A percentile compares a stretch with the other conserved stretches of the same genome.
phyloP scores from a whole-genome alignment of 1,140 invertebrate species.

The Anastrepha obliqua region DNA sequence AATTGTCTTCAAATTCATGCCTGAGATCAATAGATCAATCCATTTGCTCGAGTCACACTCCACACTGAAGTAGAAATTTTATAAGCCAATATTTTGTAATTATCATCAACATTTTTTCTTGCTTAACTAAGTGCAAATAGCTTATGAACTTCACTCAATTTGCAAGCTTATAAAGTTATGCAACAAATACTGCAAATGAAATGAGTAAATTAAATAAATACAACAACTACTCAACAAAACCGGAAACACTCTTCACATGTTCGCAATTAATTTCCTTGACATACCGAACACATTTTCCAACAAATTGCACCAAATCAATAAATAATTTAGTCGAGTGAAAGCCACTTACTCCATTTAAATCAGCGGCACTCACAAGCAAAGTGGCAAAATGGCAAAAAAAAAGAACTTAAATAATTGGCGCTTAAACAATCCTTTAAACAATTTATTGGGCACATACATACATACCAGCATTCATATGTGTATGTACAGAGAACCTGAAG shows the following conservation, averaged over 20 bases:
- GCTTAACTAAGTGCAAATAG: too few species aligned
- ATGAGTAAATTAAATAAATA: too few species aligned
- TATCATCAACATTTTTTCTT: background rate
- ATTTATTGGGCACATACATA: background rate
- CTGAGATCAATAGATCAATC: too few species aligned
- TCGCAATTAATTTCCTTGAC: background rate
- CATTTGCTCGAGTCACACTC: too few species aligned
- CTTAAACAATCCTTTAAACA: slow-evolving; percentile 49
- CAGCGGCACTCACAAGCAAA: background rate
- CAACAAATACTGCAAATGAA: background rate
- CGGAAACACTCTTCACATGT: background rate
- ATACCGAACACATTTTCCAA: background rate
- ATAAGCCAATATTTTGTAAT: too few species aligned
- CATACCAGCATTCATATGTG: background rate
- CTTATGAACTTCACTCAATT: background rate
- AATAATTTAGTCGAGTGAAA: slow-evolving; percentile 43
- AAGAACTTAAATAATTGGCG: slow-evolving; percentile 32
- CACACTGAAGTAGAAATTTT: too few species aligned
- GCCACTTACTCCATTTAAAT: slow-evolving; percentile 45
- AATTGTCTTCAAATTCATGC: too few species aligned
- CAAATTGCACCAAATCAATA: slow-evolving; percentile 35
- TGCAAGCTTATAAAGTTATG: background rate
- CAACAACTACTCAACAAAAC: background rate
- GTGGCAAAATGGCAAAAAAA: background rate
- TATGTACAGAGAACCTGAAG: background rate